phyloP scores from a whole-genome alignment of 2,113 vertebrate genomes.

The Gulo gulo region DNA sequence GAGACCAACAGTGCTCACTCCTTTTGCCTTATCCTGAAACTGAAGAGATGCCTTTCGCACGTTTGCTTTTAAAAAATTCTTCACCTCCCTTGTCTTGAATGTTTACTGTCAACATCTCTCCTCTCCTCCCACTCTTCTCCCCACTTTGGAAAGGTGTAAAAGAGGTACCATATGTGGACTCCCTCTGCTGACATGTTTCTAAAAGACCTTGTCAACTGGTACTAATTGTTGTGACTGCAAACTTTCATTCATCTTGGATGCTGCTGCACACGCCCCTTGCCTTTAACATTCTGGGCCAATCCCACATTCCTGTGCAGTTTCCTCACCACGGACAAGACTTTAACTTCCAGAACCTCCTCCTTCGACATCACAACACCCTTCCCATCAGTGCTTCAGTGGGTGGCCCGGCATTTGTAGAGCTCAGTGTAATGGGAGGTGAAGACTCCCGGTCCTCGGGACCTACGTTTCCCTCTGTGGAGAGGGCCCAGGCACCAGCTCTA shows the following conservation, averaged over 20 bases:
- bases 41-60: neutral
- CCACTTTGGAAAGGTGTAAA: slow-evolving; percentile 76
- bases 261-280: slow-evolving; percentile 36
- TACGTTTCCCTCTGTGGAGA: neutral
- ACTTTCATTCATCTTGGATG: slow-evolving; percentile 71
- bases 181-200: slow-evolving; percentile 80
- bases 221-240: slow-evolving; percentile 81
- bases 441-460: neutral
- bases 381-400: neutral
- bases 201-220: slow-evolving; percentile 82
- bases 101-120: slow-evolving; percentile 68
- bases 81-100: slow-evolving; percentile 41
- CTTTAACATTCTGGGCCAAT: slow-evolving; percentile 13
- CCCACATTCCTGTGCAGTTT: neutral
- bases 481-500: neutral
- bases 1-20: neutral
- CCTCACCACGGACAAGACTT: neutral
- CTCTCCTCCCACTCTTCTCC: slow-evolving; percentile 61
- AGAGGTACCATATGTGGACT: slow-evolving; percentile 80
- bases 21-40: neutral
- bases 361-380: neutral
- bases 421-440: neutral
- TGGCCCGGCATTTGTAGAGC: neutral
- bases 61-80: slow-evolving; percentile 28
- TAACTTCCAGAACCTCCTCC: neutral